These are phyloP conservation scores for Pardosa pseudoannulata DNA, from an alignment of 2,888 invertebrate species.

Conservation along the genomic window DNA sequence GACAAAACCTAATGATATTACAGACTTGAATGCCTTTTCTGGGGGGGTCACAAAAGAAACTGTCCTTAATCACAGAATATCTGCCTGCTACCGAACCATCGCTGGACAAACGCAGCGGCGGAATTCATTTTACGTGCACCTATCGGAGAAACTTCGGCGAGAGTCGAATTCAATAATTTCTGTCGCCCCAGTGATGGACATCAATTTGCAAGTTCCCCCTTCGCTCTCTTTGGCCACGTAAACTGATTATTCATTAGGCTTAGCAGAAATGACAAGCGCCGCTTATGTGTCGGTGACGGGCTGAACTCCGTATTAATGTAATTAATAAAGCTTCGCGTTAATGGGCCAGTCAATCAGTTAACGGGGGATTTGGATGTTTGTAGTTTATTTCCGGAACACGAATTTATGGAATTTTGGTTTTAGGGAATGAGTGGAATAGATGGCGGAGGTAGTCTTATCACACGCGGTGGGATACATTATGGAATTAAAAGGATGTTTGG, in stretches of 20 bases:
- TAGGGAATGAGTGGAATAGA: background rate
- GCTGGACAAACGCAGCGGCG: background rate
- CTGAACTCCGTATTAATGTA: conserved; percentile 69
- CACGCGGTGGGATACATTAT: background rate
- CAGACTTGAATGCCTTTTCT: background rate
- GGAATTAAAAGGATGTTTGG: conserved; percentile 1
- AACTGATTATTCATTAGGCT: conserved; percentile 72
- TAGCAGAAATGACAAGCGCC: conserved; percentile 54
- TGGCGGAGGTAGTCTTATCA: background rate
- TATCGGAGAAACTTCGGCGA: background rate
- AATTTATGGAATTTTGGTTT: conserved; percentile 15
- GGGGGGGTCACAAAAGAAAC: background rate
- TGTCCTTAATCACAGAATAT: background rate
- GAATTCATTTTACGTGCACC: conserved; percentile 11
- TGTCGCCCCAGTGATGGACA: conserved; percentile 55
- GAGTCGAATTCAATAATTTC: conserved; percentile 67
- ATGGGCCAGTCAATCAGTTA: conserved; percentile 64
- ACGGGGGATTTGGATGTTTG: conserved; percentile 2
- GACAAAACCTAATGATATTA: background rate
- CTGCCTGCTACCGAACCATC: background rate
- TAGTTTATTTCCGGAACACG: conserved; percentile 6
- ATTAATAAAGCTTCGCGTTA: conserved; percentile 64
- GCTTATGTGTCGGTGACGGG: conserved; percentile 63
- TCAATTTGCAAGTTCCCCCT: conserved; percentile 44
- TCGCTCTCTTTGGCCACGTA: conserved; percentile 48